Base-by-base conservation (phyloP, 2,888 invertebrate species). In the Ophion ventricosus region DNA sequence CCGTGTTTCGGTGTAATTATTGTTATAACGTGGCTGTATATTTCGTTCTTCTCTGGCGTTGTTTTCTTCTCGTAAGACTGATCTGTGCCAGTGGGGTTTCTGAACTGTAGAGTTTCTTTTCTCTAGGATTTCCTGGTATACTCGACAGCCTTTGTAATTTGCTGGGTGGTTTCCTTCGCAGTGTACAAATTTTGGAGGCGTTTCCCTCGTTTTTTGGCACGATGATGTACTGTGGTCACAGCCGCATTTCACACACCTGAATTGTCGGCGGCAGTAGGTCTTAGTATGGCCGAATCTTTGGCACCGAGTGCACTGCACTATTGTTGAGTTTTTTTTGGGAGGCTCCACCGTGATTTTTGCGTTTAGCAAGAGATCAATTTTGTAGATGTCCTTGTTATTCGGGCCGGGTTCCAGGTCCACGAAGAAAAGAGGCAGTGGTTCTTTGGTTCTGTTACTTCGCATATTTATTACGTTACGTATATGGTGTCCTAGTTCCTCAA, bases 261-360 rank as follows among this genome's bases (percentile, higher is more conserved):
- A 72, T 17, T 85, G 59, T 0, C 93, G 93, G 17, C 91, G 91
- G 76, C 94, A 94, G 86, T 92, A 93, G 25, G 93, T 90, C 83
- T 93, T 93, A 1, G 93, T 89, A 79, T 94, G 94, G 0, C 94
- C 94, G 93, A 93, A 94, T 83, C 90, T 91, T 84, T 94, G 94
- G 85, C 94, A 94, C 25, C 93, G 91, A 80, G n/a, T n/a, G n/a
- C n/a, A n/a, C n/a, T n/a, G n/a, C n/a, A n/a, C n/a, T n/a, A n/a
- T n/a, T n/a, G n/a, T n/a, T n/a, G n/a, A n/a, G n/a, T n/a, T n/a
- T n/a, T n/a, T n/a, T n/a, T n/a, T n/a, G n/a, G n/a, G n/a, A n/a
- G n/a, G n/a, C n/a, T n/a, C n/a, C n/a, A n/a, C n/a, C n/a, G n/a
- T n/a, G n/a, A n/a, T n/a, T n/a, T n/a, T n/a, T n/a, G n/a, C n/a